Evolutionary conservation across 2,113 vertebrate species (phyloP), one percentile per base, ranked within the genome.

Genomic region (Pseudonaja textilis): DNA sequence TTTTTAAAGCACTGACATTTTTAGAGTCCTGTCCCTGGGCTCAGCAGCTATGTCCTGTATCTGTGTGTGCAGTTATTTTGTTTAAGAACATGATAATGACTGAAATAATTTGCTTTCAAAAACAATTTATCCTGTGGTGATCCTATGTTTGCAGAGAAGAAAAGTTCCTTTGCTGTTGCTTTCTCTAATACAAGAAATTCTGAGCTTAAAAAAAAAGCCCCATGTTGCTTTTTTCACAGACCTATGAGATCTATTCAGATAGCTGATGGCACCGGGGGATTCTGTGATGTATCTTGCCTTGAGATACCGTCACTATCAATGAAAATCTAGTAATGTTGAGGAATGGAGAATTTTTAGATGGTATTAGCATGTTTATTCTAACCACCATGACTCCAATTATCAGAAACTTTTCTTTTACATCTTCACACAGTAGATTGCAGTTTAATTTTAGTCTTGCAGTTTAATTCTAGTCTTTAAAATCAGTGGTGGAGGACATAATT

Each of bases 221-320:
- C 25, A 10, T 92, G 29, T 55, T 54, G 61, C 29, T 92, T 52
- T 92, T 89, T 85, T 18, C 52, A 47, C 26, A 74, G 42, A 3
- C 87, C n/a, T 88, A 55, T 47, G 64, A 26, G 52, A 85, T 56
- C 25, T 23, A 11, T 92, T 45, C 50, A 74, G 52, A 88, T 89
- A 42, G 89, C 61, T 89, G 81, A 89, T 89, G 64, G 91, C 52
- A 57, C 91, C 22, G 47, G 89, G 87, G 39, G 91, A 89, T 52
- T 11, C 89, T 92, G 34, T 89, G 91, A 81, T 89, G 34, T 89
- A 92, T 16, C 87, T 92, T n/a, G 25, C 89, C 16, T 64, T 81
- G 61, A 88, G n/a, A 88, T 47, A 55, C 8, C 39, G 20, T 1
- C 11, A 7, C 12, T 69, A n/a, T 54, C 86, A 88, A n/a, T 92